These are phyloP conservation scores for Paraplagusia blochii DNA, from an alignment of 2,113 vertebrate genomes.

Conservation along the genomic window DNA sequence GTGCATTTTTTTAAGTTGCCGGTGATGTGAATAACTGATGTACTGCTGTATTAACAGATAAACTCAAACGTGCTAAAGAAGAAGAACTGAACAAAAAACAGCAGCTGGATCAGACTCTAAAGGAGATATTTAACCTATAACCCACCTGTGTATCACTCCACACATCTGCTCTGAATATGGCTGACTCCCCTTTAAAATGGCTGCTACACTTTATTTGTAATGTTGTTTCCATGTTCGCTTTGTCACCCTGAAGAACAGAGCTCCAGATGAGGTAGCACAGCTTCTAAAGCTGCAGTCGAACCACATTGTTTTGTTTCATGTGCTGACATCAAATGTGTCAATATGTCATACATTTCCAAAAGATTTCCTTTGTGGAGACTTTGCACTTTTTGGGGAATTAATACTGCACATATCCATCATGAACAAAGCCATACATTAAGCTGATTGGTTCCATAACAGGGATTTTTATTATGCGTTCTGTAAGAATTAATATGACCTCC, in stretches of 20 bases:
- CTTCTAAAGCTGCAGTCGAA: constrained; percentile 7
- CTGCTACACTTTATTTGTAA: constrained; percentile 24
- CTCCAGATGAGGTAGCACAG: constrained; percentile 27
- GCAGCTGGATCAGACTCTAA: constrained; percentile 68
- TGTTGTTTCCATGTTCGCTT: constrained; percentile 10
- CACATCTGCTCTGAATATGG: constrained; percentile 31
- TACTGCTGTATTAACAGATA: constrained; percentile 72
- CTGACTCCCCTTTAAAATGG: constrained; percentile 22
- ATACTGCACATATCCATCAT: constrained; percentile 35
- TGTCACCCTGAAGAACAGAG: constrained; percentile 20
- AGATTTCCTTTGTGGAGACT: constrained; percentile 16
- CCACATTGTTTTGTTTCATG: constrained; percentile 13
- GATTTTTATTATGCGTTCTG: constrained; percentile 55
- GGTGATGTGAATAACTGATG: constrained; percentile 33
- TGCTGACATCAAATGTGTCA: too few species aligned
- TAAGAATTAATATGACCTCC: constrained; percentile 30
- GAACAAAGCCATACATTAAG: constrained; percentile 56
- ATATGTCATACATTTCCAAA: too few species aligned
- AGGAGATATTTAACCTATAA: constrained; percentile 69
- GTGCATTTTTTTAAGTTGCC: constrained; percentile 9
- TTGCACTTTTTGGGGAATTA: constrained; percentile 56
- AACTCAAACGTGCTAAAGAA: constrained; percentile 61
- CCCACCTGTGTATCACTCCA: constrained; percentile 25
- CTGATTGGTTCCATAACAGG: constrained; percentile 39
- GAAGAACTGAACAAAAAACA: constrained; percentile 57